Conservation (phyloP, 2,113 vertebrate genomes). For the Murina feae region DNA sequence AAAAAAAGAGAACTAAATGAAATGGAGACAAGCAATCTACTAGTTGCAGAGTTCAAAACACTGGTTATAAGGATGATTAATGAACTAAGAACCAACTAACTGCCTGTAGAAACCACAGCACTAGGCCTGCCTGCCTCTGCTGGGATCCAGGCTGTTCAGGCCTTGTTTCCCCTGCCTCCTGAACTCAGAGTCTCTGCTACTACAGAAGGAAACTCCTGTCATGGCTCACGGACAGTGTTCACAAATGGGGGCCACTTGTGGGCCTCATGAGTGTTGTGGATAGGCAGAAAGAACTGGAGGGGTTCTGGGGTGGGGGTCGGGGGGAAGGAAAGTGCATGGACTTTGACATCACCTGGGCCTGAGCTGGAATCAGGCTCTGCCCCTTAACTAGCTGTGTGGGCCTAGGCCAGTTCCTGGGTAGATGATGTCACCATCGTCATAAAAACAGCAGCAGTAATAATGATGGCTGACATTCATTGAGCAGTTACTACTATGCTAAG, state of each 20-base stretch:
- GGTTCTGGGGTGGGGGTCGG: background rate
- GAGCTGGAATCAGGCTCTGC: background rate
- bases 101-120: background rate
- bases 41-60: background rate
- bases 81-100: background rate
- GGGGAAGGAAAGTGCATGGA: background rate
- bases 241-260: background rate
- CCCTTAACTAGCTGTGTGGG: background rate
- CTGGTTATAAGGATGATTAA: background rate
- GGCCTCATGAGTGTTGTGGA: background rate
- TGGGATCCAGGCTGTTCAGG: background rate
- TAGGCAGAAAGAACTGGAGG: background rate
- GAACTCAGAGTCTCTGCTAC: background rate
- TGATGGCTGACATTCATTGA: background rate
- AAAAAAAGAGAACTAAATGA: background rate
- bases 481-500: background rate
- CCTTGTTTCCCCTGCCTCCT: background rate
- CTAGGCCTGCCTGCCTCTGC: background rate
- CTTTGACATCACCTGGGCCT: background rate
- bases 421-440: background rate
- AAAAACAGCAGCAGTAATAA: background rate
- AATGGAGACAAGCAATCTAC: background rate
- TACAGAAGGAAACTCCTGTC: background rate
- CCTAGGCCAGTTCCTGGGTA: background rate
- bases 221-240: background rate